Conservation (phyloP, 2,113 vertebrate genomes). For the Struthidea cinerea region DNA sequence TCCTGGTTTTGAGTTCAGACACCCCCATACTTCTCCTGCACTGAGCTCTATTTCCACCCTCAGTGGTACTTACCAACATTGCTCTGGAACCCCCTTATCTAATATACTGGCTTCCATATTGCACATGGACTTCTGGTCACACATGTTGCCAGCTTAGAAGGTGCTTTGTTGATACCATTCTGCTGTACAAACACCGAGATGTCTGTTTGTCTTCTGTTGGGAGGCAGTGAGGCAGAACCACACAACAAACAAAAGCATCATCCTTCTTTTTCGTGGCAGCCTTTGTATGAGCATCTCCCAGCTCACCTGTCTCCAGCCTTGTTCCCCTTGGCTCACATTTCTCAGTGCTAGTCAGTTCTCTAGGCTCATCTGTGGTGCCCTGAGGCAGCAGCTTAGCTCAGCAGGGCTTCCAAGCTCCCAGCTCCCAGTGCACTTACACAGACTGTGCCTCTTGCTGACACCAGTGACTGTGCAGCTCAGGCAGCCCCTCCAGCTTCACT, state of each 20-base stretch:
- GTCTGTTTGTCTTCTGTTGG: background rate
- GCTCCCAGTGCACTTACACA: accelerated
- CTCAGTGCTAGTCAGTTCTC: background rate
- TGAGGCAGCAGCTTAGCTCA: background rate
- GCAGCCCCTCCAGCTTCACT: background rate
- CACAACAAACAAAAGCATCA: background rate
- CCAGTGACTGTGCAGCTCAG: background rate
- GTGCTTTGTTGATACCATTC: background rate
- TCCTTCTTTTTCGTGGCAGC: background rate
- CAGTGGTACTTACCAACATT: background rate
- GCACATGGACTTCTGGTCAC: accelerated
- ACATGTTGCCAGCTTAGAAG: background rate
- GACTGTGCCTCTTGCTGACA: background rate
- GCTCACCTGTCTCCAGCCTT: background rate
- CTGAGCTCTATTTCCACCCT: background rate
- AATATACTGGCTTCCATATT: background rate
- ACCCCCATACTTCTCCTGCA: background rate
- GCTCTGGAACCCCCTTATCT: background rate
- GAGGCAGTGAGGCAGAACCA: background rate
- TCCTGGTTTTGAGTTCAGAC: background rate
- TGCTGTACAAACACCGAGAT: background rate
- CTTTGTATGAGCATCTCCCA: background rate
- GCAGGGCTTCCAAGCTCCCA: background rate
- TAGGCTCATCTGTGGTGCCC: background rate
- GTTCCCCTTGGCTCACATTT: background rate